Evolutionary conservation across 1,140 invertebrate species (phyloP).

Genomic region (Calosoma granatense): DNA sequence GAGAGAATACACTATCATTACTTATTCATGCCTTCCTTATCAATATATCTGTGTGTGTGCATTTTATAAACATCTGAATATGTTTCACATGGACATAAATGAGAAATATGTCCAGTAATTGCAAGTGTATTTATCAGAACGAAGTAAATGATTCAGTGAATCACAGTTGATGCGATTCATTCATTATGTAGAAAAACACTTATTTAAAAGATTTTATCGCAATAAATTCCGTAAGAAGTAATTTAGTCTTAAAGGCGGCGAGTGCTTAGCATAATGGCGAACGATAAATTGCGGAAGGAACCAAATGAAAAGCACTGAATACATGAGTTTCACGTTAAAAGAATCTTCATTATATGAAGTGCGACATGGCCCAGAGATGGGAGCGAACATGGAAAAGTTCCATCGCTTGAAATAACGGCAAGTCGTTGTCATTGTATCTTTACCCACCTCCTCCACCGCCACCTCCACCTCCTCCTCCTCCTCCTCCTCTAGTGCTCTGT

Average conservation of each 20-base stretch:
- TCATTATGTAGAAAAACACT: constrained; percentile 3
- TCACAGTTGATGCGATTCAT: neutral
- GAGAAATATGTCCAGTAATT: too few species aligned
- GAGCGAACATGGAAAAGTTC: neutral
- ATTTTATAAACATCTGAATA: too few species aligned
- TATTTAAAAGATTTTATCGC: constrained; percentile 8
- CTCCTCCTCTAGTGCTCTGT: too few species aligned
- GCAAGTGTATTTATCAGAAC: neutral
- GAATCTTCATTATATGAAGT: neutral
- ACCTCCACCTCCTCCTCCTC: too few species aligned
- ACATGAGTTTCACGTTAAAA: neutral
- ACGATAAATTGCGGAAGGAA: constrained; percentile 8
- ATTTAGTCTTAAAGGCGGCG: neutral
- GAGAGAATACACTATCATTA: too few species aligned
- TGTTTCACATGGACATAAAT: too few species aligned
- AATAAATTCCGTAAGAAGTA: neutral
- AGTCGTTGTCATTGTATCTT: too few species aligned
- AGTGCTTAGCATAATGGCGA: constrained; percentile 4
- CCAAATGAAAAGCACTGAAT: constrained; percentile 1
- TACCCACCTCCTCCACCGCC: too few species aligned
- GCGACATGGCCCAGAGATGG: neutral
- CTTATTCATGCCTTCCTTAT: too few species aligned
- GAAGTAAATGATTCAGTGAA: constrained; percentile 3
- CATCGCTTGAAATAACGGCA: neutral
- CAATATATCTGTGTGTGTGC: too few species aligned